Percentiles rank a stretch among this genome's conserved stretches.
Evolutionary conservation across 1,140 invertebrate species (phyloP).

Genomic region (Druon quercuslanigerum): DNA sequence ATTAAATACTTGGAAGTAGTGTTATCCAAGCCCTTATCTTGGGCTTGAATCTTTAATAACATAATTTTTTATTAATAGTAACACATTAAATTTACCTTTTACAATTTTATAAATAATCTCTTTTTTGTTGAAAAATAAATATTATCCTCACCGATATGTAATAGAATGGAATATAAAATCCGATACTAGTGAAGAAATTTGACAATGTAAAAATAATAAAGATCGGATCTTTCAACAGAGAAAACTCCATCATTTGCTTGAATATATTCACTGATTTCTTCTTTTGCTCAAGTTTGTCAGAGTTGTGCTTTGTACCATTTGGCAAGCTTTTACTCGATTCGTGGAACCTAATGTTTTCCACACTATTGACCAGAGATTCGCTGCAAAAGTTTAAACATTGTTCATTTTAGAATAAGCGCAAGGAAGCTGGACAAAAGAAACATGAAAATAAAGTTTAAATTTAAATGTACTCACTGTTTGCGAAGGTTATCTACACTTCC

Average conservation of each 20-base stretch:
- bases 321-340: constrained; percentile 54
- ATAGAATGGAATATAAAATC: constrained; percentile 96
- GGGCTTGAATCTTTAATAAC: constrained; percentile 77
- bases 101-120: background rate
- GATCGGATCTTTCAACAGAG: constrained; percentile 87
- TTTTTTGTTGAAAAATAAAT: background rate
- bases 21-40: constrained; percentile 57
- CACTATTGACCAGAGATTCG: constrained; percentile 47
- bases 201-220: constrained; percentile 94
- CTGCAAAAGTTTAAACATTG: constrained; percentile 44
- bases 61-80: background rate
- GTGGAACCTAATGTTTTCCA: constrained; percentile 44
- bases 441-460: no score
- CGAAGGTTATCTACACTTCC: constrained; percentile 84
- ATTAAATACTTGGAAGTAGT: constrained; percentile 60
- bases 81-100: background rate
- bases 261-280: constrained; percentile 79
- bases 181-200: constrained; percentile 97
- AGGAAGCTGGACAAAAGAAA: background rate
- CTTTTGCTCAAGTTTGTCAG: constrained; percentile 77
- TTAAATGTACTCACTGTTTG: constrained; percentile 54
- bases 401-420: background rate
- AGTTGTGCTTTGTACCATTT: constrained; percentile 49
- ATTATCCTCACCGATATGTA: constrained; percentile 80
- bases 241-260: constrained; percentile 89